phyloP scores from a whole-genome alignment of 2,888 invertebrate species.

The Ophion ventricosus region DNA sequence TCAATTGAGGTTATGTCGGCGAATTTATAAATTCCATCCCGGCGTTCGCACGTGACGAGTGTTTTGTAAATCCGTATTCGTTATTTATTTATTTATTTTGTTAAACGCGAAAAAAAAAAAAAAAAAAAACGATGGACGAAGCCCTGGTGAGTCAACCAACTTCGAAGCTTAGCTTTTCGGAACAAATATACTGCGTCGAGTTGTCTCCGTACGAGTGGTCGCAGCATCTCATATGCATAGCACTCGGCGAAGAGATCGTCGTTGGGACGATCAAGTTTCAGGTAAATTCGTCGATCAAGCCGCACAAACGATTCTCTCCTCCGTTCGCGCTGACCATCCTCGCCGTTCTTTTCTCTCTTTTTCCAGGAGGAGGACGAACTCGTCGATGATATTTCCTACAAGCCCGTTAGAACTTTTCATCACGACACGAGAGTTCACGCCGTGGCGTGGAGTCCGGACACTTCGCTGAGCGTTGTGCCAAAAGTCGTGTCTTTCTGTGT shows the following conservation, averaged over 20 bases:
- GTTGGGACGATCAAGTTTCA: slow-evolving; percentile 85
- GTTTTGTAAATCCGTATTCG: not conserved
- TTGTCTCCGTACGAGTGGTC: slow-evolving; percentile 88
- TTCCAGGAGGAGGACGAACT: slow-evolving; percentile 84
- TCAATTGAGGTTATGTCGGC: not conserved
- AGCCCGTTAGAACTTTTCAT: slow-evolving; percentile 85
- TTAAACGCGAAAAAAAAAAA: not conserved
- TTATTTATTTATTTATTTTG: not conserved
- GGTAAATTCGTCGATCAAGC: slow-evolving; percentile 77
- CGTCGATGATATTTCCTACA: slow-evolving; percentile 84
- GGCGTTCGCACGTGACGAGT: not conserved
- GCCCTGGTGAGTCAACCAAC: slow-evolving; percentile 80
- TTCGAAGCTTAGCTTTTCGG: slow-evolving; percentile 84
- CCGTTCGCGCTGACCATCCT: not conserved
- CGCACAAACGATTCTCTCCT: not conserved
- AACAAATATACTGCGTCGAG: slow-evolving; percentile 85
- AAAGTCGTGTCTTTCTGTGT: slow-evolving; percentile 85
- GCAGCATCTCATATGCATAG: slow-evolving; percentile 86
- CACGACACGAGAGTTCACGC: slow-evolving; percentile 85
- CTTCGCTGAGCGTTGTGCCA: slow-evolving; percentile 86
- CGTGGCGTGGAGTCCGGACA: slow-evolving; percentile 87
- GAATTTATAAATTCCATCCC: not conserved
- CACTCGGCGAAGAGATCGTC: slow-evolving; percentile 85
- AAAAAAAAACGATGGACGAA: slow-evolving; percentile 80
- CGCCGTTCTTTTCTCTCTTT: slow-evolving; percentile 65